Conservation (phyloP, 2,113 vertebrate species). For the Ellobius talpinus region DNA sequence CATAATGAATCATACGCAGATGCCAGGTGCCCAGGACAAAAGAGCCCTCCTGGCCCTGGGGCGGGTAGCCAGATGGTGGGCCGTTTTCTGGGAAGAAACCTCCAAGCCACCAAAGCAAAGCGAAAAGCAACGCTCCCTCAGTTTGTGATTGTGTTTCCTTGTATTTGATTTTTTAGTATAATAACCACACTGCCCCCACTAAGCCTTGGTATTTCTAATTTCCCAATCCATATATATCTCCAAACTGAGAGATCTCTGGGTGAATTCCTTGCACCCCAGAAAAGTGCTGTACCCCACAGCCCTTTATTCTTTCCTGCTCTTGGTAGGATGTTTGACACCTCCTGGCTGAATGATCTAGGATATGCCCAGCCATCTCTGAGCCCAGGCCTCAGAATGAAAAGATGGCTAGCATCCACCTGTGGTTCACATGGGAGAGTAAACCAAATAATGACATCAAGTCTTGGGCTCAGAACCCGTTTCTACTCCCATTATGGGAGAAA, state of each 20-base stretch:
- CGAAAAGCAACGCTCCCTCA: fast-evolving
- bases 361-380: not conserved
- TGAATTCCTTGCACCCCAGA: not conserved
- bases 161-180: not conserved
- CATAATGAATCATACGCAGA: not conserved
- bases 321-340: not conserved
- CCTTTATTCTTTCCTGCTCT: not conserved
- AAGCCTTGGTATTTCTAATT: not conserved
- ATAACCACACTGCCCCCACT: fast-evolving
- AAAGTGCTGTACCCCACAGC: not conserved
- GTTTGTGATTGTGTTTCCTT: not conserved
- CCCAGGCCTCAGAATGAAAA: not conserved
- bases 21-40: not conserved
- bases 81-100: not conserved
- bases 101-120: not conserved
- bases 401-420: no score
- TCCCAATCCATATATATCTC: not conserved
- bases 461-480: not conserved
- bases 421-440: not conserved
- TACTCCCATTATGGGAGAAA: fast-evolving
- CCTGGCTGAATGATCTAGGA: not conserved
- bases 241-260: not conserved
- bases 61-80: not conserved
- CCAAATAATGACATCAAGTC: fast-evolving
- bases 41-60: not conserved